Conservation (phyloP, 2,797 vertebrate species). For the Rhinichthys osculus region DNA sequence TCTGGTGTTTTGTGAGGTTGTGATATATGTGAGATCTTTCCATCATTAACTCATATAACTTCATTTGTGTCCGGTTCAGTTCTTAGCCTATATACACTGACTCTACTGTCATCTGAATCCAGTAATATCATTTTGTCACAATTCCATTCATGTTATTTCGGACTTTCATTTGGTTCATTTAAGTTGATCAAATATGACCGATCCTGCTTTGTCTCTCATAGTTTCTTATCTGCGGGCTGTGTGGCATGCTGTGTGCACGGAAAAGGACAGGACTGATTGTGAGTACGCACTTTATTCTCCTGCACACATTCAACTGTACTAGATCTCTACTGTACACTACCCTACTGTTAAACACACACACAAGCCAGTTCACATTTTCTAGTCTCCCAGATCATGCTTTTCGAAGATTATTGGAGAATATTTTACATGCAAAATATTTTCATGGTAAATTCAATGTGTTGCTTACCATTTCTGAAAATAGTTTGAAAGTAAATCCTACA, state of each 20-base stretch:
- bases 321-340: background rate
- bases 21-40: background rate
- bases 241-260: conserved; percentile 94
- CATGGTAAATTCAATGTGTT: background rate
- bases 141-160: background rate
- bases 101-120: background rate
- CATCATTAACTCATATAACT: background rate
- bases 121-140: background rate
- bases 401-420: background rate
- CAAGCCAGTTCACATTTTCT: background rate
- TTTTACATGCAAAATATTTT: too few relatives aligned
- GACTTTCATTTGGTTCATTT: background rate
- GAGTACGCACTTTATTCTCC: conserved; percentile 75
- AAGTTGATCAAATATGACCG: background rate
- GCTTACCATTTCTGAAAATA: background rate
- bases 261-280: conserved; percentile 97
- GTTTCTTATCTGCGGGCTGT: conserved; percentile 96
- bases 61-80: background rate
- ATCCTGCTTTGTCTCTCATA: conserved; percentile 65
- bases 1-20: background rate
- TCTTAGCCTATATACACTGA: background rate
- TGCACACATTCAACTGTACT: background rate
- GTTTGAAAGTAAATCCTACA: background rate
- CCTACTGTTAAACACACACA: background rate
- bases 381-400: background rate